Evolutionary conservation across 1,140 invertebrate species (phyloP).

Genomic region (Hypsibius dujardini): DNA sequence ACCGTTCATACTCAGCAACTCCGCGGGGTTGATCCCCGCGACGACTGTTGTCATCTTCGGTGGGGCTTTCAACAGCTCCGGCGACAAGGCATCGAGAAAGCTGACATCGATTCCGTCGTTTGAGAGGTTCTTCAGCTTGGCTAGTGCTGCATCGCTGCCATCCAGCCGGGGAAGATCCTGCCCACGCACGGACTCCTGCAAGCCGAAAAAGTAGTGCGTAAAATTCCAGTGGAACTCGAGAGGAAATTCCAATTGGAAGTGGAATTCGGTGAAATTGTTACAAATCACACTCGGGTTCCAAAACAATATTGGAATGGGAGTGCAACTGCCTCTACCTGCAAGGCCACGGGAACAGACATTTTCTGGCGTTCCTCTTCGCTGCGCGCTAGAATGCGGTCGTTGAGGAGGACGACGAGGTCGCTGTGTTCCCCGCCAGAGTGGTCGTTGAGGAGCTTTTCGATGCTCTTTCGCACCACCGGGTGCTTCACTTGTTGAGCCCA

Average conservation of each 20-base stretch:
- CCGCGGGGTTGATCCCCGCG: not conserved
- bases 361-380: not conserved
- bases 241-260: too few relatives aligned
- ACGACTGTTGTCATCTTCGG: not conserved
- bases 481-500: constrained; percentile 14
- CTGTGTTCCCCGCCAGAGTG: constrained; percentile 9
- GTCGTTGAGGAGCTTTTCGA: constrained; percentile 9
- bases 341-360: not conserved
- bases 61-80: not conserved
- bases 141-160: not conserved
- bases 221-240: too few relatives aligned
- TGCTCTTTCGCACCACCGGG: constrained; percentile 3
- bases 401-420: not conserved
- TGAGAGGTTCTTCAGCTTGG: not conserved
- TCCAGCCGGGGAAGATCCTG: not conserved
- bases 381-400: not conserved
- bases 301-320: too few relatives aligned
- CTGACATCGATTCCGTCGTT: constrained; percentile 11
- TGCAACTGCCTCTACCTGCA: too few relatives aligned
- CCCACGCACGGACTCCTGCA: too few relatives aligned
- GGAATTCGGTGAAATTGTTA: too few relatives aligned
- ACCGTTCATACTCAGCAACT: not conserved
- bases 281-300: too few relatives aligned
- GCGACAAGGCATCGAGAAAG: not conserved
- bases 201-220: too few relatives aligned